These are phyloP conservation scores for Oncorhynchus masou DNA, from an alignment of 2,113 vertebrate species.

Conservation along the genomic window DNA sequence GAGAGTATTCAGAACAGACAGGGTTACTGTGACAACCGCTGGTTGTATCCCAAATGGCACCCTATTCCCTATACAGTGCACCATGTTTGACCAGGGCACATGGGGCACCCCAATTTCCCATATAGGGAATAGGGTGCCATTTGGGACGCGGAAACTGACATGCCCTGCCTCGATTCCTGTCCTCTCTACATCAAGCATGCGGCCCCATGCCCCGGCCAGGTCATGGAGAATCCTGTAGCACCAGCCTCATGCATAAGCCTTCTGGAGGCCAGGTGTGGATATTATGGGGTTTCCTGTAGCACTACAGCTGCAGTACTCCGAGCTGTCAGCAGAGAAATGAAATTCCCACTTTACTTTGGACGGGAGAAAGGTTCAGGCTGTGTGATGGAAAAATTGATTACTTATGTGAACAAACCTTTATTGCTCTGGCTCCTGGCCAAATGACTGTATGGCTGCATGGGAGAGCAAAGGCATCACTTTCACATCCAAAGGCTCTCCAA, in stretches of 20 bases:
- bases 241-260: not conserved
- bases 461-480: constrained; percentile 16
- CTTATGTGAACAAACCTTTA: constrained; percentile 62
- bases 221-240: not conserved
- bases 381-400: constrained; percentile 54
- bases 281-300: constrained; percentile 28
- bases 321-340: constrained; percentile 26
- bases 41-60: too few relatives aligned
- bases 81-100: too few relatives aligned
- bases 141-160: too few relatives aligned
- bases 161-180: not conserved
- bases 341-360: constrained; percentile 31
- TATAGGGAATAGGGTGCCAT: too few relatives aligned
- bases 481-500: constrained; percentile 34
- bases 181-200: not conserved
- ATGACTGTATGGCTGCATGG: constrained; percentile 26
- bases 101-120: too few relatives aligned
- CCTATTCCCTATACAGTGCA: too few relatives aligned
- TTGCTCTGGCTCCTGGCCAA: constrained; percentile 42
- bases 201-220: not conserved
- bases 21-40: too few relatives aligned
- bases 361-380: constrained; percentile 14
- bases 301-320: constrained; percentile 10
- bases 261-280: constrained; percentile 13
- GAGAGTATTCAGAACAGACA: too few relatives aligned